These are phyloP conservation scores for Caenorhabditis remanei DNA, from an alignment of 1,140 invertebrate genomes.

Conservation along the genomic window DNA sequence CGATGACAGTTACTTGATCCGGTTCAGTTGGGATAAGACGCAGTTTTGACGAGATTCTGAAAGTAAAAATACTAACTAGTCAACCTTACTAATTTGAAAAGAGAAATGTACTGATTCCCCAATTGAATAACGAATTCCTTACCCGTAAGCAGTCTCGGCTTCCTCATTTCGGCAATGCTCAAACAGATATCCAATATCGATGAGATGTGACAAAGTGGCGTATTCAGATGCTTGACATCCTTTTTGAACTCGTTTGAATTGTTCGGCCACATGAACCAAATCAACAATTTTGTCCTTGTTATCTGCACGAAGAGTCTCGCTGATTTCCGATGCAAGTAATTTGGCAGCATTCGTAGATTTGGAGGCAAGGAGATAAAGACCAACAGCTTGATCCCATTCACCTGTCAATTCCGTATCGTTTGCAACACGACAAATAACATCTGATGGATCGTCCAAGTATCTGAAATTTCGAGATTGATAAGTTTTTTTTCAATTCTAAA, in stretches of 20 bases:
- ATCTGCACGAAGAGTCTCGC: constrained; percentile 26
- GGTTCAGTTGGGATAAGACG: constrained; percentile 26
- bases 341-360: constrained; percentile 42
- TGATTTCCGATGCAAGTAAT: constrained; percentile 29
- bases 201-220: constrained; percentile 1
- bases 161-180: constrained; percentile 23
- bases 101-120: no score
- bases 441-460: constrained; percentile 59
- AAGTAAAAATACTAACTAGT: not conserved
- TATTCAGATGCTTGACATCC: constrained; percentile 35
- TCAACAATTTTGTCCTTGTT: constrained; percentile 33
- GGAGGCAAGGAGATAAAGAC: constrained; percentile 52
- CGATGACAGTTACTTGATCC: constrained; percentile 25
- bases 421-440: constrained; percentile 51
- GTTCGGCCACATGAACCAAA: constrained; percentile 21
- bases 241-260: constrained; percentile 29
- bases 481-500: not conserved
- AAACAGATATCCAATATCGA: constrained; percentile 26
- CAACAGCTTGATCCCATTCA: constrained; percentile 54
- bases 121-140: not conserved
- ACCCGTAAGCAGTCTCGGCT: constrained; percentile 18
- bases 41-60: constrained; percentile 13
- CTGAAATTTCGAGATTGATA: not conserved
- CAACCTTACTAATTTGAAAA: no score
- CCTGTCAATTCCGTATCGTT: constrained; percentile 54